Base-by-base conservation (phyloP, 2,797 vertebrate species). In the Parauchenoglanis ngamensis region DNA sequence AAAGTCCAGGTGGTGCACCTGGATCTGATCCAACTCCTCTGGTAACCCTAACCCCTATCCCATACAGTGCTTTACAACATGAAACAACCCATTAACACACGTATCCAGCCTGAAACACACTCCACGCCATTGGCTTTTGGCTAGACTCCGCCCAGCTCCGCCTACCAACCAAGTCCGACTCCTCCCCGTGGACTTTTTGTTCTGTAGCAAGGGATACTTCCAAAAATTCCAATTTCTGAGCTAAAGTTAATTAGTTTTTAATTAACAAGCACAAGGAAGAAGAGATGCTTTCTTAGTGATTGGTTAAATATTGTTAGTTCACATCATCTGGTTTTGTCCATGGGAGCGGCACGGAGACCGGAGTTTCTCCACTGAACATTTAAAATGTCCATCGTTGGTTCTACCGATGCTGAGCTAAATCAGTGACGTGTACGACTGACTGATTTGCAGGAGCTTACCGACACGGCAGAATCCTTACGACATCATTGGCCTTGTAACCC, bases 401-500 rank as follows among this genome's bases (percentile, higher is more conserved):
- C 12, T n/a, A n/a, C 44, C 75, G 10, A 2, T 21, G 49, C 49
- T 49, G 49, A 83, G 31, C 4, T 40, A 12, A 57, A 81, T 63
- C 0, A 4, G 2, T 63, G 35, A 3, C 1, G 25, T 40, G 70
- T 23, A 40, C 65, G 23, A 67, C 11, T 46, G 4, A 54, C 2
- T 2, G 65, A 44, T 79, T 7, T 49, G 52, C 59, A 68, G 19
- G 75, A 57, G 40, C 94, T 96, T 93, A 99, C 98, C 97, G 96
- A 95, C 98, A 99, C 8, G 98, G 98, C 92, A 99, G 94, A 93
- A 98, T 97, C 94, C 98, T 95, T 31, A 99, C 97, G 59, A 99
- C 96, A 73, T 99, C 98, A 65, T 97, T 98, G 54, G 97, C 95
- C 90, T 97, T 99, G 93, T 99, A 99, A 73, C 97, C 97, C 95